These are phyloP conservation scores for Molorchus minor DNA, from an alignment of 2,888 invertebrate genomes.

Conservation along the genomic window DNA sequence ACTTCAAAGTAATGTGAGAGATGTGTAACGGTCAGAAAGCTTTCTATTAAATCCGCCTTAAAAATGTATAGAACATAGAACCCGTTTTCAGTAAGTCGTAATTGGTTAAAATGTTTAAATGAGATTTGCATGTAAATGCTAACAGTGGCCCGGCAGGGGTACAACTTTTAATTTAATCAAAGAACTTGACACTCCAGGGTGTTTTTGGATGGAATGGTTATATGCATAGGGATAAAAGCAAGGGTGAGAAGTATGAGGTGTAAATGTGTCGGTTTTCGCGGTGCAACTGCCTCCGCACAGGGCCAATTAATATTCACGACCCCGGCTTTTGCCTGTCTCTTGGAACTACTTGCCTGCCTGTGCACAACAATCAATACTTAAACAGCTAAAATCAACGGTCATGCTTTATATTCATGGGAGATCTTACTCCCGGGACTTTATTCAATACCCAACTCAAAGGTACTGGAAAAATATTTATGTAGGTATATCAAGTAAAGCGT, in stretches of 20 bases:
- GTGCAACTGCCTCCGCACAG: constrained; percentile 55
- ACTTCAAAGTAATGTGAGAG: too few species aligned
- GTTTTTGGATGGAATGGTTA: constrained; percentile 59
- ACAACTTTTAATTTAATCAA: constrained; percentile 66
- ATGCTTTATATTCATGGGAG: constrained; percentile 21
- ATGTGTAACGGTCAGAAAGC: too few species aligned
- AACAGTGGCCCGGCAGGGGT: constrained; percentile 54
- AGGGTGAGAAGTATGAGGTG: constrained; percentile 60
- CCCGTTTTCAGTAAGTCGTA: constrained; percentile 37
- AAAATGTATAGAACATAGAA: constrained; percentile 9
- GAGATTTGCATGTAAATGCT: constrained; percentile 62
- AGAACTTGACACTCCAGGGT: constrained; percentile 64
- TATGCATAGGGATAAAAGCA: constrained; percentile 47
- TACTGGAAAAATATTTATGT: too few species aligned
- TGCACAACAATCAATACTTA: constrained; percentile 38
- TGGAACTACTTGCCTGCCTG: constrained; percentile 30
- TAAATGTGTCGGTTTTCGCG: constrained; percentile 61
- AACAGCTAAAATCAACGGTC: constrained; percentile 32
- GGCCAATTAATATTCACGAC: constrained; percentile 60
- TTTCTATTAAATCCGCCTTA: not conserved
- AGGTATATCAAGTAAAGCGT: too few species aligned
- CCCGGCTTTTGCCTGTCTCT: constrained; percentile 35
- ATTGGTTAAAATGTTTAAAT: constrained; percentile 61
- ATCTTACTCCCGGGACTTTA: constrained; percentile 8
- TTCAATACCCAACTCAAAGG: too few species aligned